Base-by-base conservation (phyloP, 92 coral and sea anemone genomes). In the Pocillopora meandrina region DNA sequence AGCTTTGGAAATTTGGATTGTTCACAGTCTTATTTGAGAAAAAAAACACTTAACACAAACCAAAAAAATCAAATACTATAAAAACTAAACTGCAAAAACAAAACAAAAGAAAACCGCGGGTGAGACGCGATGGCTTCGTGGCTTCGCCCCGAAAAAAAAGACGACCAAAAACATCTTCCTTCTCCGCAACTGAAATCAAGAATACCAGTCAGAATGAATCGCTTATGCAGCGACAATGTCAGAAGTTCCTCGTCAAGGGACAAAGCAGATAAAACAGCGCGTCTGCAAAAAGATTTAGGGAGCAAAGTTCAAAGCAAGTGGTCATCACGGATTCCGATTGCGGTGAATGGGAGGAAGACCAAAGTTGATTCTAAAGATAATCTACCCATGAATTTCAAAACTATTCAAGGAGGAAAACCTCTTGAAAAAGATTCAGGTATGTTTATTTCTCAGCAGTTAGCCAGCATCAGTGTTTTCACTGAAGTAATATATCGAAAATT, bases 121-220 rank as follows among this genome's bases (percentile, higher is more conserved):
- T 9, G 57, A 70, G 10, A 52, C 49, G 49, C 49, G 49, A 42
- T 42, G 49, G 49, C 75, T 1, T 80, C 84, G 57, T 17, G 74
- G 55, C 61, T 33, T 57, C 33, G 65, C n/a, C 84, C 31, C 61
- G 74, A n/a, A n/a, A n/a, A n/a, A 0, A 56, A 19, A 23, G 35
- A 14, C 2, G 31, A 57, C 2, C 35, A 70, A 9, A 15, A 56
- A 10, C 84, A 17, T 31, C 56, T 80, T 70, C 84, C 84, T n/a
- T 75, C 84, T 12, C 19, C 56, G 13, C 18, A 67, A 60, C 65
- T 19, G 42, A 80, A 56, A n/a, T 69, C 84, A 9, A 80, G 58
- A 34, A 80, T 70, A 68, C 84, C 84, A 26, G 75, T 80, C 12
- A 69, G 65, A 56, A 13, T 69, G 33, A 80, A 66, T 67, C 75